Percentiles rank a stretch among this genome's conserved stretches.
These are phyloP conservation scores for Parnassius apollo DNA, from an alignment of 2,888 invertebrate genomes.

Conservation along the genomic window DNA sequence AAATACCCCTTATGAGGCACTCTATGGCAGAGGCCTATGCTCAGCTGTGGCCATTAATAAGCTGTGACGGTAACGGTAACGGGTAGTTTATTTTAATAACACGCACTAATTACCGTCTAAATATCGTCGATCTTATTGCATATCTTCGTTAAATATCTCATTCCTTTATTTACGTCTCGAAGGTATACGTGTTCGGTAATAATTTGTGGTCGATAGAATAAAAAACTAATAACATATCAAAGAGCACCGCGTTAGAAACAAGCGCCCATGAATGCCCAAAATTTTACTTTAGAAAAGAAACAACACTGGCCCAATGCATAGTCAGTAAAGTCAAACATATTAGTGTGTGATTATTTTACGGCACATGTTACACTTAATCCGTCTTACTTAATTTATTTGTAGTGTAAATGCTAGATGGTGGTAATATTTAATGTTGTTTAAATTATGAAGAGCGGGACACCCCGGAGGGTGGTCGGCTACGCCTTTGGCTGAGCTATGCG, in stretches of 20 bases:
- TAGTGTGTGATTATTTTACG: constrained; percentile 28
- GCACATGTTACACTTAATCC: constrained; percentile 30
- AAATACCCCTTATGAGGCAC: too few species aligned
- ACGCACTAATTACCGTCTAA: constrained; percentile 13
- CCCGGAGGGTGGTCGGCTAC: constrained; percentile 59
- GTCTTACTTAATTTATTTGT: constrained; percentile 32
- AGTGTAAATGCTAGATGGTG: constrained; percentile 31
- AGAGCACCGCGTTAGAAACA: constrained; percentile 21
- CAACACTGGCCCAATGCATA: constrained; percentile 16
- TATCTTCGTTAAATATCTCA: constrained; percentile 14
- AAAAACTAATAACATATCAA: constrained; percentile 25
- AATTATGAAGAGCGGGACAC: constrained; percentile 33
- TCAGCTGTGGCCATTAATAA: too few species aligned
- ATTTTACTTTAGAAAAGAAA: constrained; percentile 14
- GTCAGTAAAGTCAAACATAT: constrained; percentile 24
- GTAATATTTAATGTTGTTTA: constrained; percentile 38
- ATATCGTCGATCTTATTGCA: constrained; percentile 20
- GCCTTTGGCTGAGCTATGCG: constrained; percentile 67
- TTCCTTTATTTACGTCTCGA: constrained; percentile 21
- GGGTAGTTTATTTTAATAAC: constrained; percentile 18
- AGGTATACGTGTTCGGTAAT: constrained; percentile 13
- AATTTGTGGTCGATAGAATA: constrained; percentile 21
- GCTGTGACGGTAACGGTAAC: too few species aligned
- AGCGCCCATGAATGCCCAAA: constrained; percentile 10
- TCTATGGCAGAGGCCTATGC: too few species aligned